These are phyloP conservation scores for Etheostoma nigrum DNA, from an alignment of 2,797 vertebrate species.

Conservation along the genomic window DNA sequence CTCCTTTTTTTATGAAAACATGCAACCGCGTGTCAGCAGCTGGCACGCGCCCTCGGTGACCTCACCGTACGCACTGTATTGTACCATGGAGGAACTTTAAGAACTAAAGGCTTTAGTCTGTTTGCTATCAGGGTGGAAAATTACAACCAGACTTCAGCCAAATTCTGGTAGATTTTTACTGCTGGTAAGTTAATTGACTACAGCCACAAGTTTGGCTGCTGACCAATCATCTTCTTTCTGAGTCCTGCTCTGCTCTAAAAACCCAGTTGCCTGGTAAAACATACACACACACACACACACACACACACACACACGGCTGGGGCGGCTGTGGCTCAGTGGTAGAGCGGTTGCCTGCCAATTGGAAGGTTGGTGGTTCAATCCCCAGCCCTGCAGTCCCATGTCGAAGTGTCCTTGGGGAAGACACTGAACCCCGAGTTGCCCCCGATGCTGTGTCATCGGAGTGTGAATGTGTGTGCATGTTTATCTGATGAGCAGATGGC, in stretches of 20 bases:
- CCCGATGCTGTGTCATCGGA: no score
- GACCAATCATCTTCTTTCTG: slow-evolving; percentile 14
- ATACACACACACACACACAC: background rate
- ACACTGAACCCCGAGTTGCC: no score
- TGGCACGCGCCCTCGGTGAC: no score
- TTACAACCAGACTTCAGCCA: slow-evolving; percentile 40
- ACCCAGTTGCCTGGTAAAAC: slow-evolving; percentile 21
- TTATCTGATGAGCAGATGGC: no score
- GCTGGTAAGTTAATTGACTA: slow-evolving; percentile 37
- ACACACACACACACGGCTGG: background rate
- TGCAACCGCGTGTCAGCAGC: no score
- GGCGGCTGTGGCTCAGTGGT: no score
- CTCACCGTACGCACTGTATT: background rate
- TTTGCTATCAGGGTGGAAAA: slow-evolving; percentile 43
- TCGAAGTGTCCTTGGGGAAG: no score
- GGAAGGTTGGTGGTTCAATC: no score
- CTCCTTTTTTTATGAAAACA: no score
- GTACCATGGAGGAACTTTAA: background rate
- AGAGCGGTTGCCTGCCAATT: no score
- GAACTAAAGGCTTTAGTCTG: slow-evolving; percentile 26
- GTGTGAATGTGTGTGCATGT: no score
- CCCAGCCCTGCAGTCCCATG: no score
- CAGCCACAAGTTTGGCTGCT: slow-evolving; percentile 45
- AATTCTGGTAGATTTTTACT: slow-evolving; percentile 11
- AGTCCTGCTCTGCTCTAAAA: slow-evolving; percentile 17